Base-by-base conservation (phyloP, 2,113 vertebrate species). In the Gopherus flavomarginatus region DNA sequence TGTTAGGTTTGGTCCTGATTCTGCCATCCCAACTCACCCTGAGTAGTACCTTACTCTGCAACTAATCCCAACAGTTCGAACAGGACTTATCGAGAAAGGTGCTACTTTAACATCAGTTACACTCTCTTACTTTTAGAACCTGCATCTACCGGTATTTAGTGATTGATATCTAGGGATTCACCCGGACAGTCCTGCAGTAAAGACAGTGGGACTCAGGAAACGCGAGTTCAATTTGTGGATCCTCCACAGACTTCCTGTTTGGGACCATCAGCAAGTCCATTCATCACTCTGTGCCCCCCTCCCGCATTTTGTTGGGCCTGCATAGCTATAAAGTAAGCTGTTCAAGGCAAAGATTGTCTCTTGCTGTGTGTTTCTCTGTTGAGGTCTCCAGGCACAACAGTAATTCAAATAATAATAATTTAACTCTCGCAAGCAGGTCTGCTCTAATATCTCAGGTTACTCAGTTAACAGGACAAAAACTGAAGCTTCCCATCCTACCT, bases 281-380 rank as follows among this genome's bases (percentile, higher is more conserved):
- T 2, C 35, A 87, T 62, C 47, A 83, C 13, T 72, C 19, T 5
- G 10, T 5, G 1, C 22, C 35, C 11, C 26, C 38, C 84, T 52
- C 6, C 57, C 50, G 3, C 35, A 38, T 9, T 59, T 31, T 59
- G 27, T 29, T 72, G 35, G 8, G 35, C n/a, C n/a, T 22, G n/a
- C 65, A 38, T 22, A 38, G 19, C 38, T 72, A 11, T 1, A 75
- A 4, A 0, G 35, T 72, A 72, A 91, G 10, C 12, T 56, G n/a
- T 53, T 56, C 29, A 81, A 92, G 1, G 8, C 0, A 0, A 82
- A 88, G 44, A 89, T 17, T 42, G 82, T 31, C 49, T 5, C 1
- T 5, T 38, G 12, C 1, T 53, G 22, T 17, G 14, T 3, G 2
- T 13, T 44, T 77, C 72, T 42, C 5, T 21, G 22, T 6, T 86